phyloP scores from a whole-genome alignment of 2,888 invertebrate genomes.

The Clanis bilineata region DNA sequence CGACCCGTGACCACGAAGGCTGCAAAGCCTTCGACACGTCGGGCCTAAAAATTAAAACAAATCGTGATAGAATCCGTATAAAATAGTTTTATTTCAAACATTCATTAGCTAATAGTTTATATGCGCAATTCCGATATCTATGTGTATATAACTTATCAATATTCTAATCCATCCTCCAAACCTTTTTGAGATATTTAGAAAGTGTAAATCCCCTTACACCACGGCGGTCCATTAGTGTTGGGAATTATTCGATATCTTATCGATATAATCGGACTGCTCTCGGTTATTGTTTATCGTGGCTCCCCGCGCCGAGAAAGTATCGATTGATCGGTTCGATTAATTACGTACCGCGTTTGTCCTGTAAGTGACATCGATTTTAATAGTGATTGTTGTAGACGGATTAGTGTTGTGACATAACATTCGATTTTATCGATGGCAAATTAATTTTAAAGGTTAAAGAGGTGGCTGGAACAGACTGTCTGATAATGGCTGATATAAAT shows the following conservation, averaged over 20 bases:
- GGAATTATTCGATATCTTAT: constrained; percentile 75
- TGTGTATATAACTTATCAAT: constrained; percentile 66
- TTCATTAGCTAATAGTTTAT: background rate
- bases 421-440: background rate
- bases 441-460: background rate
- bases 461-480: background rate
- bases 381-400: constrained; percentile 28
- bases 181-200: constrained; percentile 74
- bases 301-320: constrained; percentile 62
- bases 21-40: too few species aligned
- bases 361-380: constrained; percentile 66
- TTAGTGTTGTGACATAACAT: constrained; percentile 36
- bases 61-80: too few species aligned
- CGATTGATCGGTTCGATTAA: constrained; percentile 70
- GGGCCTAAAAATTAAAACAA: too few species aligned
- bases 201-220: constrained; percentile 74
- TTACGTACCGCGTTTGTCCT: constrained; percentile 63
- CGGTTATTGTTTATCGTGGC: constrained; percentile 78
- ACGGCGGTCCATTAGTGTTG: constrained; percentile 72
- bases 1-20: too few species aligned
- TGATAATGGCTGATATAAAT: background rate
- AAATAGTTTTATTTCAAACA: too few species aligned
- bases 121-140: constrained; percentile 20
- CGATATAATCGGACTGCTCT: constrained; percentile 68
- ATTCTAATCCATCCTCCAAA: constrained; percentile 70